phyloP scores from a whole-genome alignment of 2,888 invertebrate genomes.

The Sinodicranocentrus sp. region DNA sequence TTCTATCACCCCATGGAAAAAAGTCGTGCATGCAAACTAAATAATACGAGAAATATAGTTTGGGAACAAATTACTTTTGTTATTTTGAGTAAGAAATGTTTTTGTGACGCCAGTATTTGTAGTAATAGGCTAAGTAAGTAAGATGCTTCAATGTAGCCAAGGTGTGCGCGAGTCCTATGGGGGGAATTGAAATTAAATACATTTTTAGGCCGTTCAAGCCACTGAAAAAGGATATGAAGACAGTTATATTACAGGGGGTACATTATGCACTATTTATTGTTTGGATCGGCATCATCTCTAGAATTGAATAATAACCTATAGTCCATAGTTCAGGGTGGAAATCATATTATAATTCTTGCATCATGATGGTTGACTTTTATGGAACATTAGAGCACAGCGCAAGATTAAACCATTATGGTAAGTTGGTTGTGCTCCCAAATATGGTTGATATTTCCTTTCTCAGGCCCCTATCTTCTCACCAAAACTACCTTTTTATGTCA shows the following conservation, averaged over 20 bases:
- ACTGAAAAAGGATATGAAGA: slow-evolving; percentile 28
- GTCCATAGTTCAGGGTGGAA: slow-evolving; percentile 30
- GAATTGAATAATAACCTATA: slow-evolving; percentile 60
- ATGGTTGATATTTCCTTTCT: slow-evolving; percentile 45
- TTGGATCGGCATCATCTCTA: slow-evolving; percentile 27
- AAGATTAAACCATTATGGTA: slow-evolving; percentile 61
- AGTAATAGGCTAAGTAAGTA: background rate
- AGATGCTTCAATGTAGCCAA: slow-evolving; percentile 1
- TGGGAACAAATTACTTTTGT: background rate
- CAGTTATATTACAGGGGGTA: slow-evolving; percentile 28
- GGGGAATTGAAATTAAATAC: slow-evolving; percentile 46
- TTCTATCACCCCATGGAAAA: too few relatives aligned
- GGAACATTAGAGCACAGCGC: slow-evolving; percentile 50
- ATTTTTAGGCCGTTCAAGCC: slow-evolving; percentile 23
- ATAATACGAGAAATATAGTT: too few relatives aligned
- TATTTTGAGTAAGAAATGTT: background rate
- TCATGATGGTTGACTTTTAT: slow-evolving; percentile 61
- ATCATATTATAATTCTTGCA: slow-evolving; percentile 58
- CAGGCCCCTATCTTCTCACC: background rate
- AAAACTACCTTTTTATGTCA: slow-evolving; percentile 58
- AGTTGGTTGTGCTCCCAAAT: slow-evolving; percentile 45
- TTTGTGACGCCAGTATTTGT: too few relatives aligned
- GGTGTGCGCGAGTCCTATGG: slow-evolving; percentile 19
- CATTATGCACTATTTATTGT: slow-evolving; percentile 58
- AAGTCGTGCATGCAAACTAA: too few relatives aligned